Conservation (phyloP, 1,140 invertebrate genomes). For the Procambarus virginalis region DNA sequence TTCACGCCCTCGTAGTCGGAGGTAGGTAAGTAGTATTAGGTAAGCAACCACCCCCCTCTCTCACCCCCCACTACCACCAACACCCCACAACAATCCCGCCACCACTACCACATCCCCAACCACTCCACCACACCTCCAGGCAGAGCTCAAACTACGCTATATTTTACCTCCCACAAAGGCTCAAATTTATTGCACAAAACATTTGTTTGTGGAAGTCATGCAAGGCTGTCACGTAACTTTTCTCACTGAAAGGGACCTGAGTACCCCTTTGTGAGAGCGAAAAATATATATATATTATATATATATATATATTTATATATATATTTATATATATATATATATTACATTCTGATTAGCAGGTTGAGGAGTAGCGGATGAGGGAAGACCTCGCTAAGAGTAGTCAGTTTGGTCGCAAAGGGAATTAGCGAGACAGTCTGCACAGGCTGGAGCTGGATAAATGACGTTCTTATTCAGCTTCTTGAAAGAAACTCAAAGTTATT, state of each 20-base stretch:
- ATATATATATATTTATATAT: too few relatives aligned
- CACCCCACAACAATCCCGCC: too few relatives aligned
- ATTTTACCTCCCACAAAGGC: not conserved
- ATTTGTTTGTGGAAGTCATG: not conserved
- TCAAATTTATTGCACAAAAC: not conserved
- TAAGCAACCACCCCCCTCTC: too few relatives aligned
- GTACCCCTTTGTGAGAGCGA: not conserved
- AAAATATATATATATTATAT: not conserved
- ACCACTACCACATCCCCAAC: too few relatives aligned
- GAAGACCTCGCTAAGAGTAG: not conserved
- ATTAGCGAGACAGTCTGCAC: not conserved
- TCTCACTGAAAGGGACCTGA: not conserved
- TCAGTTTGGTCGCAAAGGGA: not conserved
- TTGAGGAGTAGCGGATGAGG: not conserved
- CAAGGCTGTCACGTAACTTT: not conserved
- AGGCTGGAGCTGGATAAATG: not conserved
- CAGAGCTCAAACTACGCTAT: not conserved
- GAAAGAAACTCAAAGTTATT: not conserved
- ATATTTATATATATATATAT: not conserved
- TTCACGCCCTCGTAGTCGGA: too few relatives aligned
- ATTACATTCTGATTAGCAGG: not conserved
- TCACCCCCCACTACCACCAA: too few relatives aligned
- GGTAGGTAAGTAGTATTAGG: too few relatives aligned
- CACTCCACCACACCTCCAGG: too few relatives aligned
- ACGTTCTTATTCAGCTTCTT: not conserved